Conservation (phyloP, 2,113 vertebrate species). For the Macquaria australasica region DNA sequence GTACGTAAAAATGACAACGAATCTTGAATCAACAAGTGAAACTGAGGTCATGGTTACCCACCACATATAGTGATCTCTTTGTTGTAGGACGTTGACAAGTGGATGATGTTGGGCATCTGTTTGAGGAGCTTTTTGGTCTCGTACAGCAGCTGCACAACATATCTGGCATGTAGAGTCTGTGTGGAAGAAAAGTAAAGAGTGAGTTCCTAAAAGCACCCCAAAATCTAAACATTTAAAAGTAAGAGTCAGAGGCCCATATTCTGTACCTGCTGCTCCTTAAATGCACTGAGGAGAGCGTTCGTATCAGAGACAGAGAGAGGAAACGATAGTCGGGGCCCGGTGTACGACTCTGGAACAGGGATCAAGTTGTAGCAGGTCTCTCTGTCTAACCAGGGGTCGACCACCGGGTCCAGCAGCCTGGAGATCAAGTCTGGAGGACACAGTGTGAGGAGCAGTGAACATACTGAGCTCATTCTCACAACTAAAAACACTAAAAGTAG, state of each 20-base stretch:
- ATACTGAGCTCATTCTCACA: neutral
- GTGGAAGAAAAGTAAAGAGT: neutral
- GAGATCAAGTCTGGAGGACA: conserved; percentile 84
- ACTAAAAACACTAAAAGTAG: neutral
- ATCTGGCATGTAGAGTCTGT: conserved; percentile 93
- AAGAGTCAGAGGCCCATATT: neutral
- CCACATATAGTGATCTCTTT: conserved; percentile 88
- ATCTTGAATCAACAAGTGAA: conserved; percentile 1
- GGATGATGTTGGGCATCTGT: conserved; percentile 92
- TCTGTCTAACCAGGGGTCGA: conserved; percentile 73
- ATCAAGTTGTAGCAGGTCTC: conserved; percentile 83
- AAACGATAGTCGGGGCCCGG: conserved; percentile 91
- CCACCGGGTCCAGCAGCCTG: conserved; percentile 81
- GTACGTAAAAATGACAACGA: neutral
- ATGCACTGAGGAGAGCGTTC: conserved; percentile 87
- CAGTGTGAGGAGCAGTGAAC: conserved; percentile 7
- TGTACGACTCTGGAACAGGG: conserved; percentile 88
- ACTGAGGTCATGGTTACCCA: conserved; percentile 23
- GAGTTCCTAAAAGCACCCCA: neutral
- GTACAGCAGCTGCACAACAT: conserved; percentile 90
- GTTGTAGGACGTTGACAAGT: conserved; percentile 88
- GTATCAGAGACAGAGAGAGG: conserved; percentile 90
- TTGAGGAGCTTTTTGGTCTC: conserved; percentile 92
- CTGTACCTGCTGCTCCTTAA: conserved; percentile 90
- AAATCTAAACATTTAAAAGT: neutral